phyloP scores from a whole-genome alignment of 2,797 vertebrate genomes.

The Chanos chanos region DNA sequence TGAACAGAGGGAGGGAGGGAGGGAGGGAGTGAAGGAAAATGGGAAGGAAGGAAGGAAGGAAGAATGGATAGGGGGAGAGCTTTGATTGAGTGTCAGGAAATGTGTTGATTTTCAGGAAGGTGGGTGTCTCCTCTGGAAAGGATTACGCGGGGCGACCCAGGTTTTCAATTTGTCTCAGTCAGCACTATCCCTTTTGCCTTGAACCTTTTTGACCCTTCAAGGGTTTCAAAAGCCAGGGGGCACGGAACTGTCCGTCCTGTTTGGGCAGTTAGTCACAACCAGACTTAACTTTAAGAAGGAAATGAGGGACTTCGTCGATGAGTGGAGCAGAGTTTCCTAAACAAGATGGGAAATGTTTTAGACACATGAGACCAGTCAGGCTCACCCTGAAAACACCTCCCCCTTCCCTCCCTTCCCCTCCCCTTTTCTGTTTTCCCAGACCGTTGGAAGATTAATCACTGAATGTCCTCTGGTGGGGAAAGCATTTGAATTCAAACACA shows the following conservation, averaged over 20 bases:
- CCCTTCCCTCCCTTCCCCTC: constrained; percentile 20
- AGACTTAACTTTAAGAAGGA: constrained; percentile 13
- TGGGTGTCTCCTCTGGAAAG: too few relatives aligned
- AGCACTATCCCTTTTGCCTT: too few relatives aligned
- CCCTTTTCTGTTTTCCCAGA: constrained; percentile 14
- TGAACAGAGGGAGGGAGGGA: constrained; percentile 15
- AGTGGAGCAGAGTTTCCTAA: neutral
- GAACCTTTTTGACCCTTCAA: too few relatives aligned
- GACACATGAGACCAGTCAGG: constrained; percentile 5
- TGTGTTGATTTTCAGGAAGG: neutral
- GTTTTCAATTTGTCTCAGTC: too few relatives aligned
- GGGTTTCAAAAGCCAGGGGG: too few relatives aligned
- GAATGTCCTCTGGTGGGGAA: constrained; percentile 32
- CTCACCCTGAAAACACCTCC: neutral
- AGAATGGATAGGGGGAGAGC: constrained; percentile 17
- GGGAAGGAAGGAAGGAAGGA: neutral
- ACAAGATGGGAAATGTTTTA: constrained; percentile 13
- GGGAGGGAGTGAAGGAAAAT: neutral
- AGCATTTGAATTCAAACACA: constrained; percentile 23
- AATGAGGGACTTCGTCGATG: neutral
- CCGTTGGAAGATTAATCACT: constrained; percentile 14
- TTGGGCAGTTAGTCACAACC: constrained; percentile 6
- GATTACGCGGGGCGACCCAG: too few relatives aligned
- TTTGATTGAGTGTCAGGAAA: constrained; percentile 28
- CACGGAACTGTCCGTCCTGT: too few relatives aligned